Evolutionary conservation across 2,113 vertebrate species (phyloP).

Genomic region (Gallinago undulata): DNA sequence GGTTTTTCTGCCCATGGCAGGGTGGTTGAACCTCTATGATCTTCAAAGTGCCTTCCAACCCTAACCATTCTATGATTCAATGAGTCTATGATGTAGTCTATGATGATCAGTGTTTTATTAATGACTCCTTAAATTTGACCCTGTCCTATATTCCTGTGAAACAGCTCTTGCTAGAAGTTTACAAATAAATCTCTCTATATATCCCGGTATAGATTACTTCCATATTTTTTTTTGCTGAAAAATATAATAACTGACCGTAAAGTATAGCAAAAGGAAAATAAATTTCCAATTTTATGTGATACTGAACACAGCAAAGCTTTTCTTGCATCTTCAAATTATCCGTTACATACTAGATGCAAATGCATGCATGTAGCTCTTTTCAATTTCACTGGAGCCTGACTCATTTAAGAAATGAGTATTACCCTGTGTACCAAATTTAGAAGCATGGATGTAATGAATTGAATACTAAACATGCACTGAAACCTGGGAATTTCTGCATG

Average conservation of each 20-base stretch:
- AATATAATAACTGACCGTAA: background rate
- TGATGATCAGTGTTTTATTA: background rate
- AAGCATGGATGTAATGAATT: background rate
- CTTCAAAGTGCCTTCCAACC: background rate
- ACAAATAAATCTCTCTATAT: background rate
- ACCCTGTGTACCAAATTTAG: conserved; percentile 28
- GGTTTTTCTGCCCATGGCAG: background rate
- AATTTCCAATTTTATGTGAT: background rate
- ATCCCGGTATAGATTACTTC: background rate
- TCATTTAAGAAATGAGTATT: conserved; percentile 50
- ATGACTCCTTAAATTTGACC: background rate
- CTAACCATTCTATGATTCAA: background rate
- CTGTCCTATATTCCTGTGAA: background rate
- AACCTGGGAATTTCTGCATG: background rate
- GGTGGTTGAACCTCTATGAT: background rate
- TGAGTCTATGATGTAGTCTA: background rate
- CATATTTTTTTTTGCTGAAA: background rate
- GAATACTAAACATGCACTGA: conserved; percentile 24
- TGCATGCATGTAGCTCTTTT: conserved; percentile 11
- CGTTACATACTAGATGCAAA: conserved; percentile 23
- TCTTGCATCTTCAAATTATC: conserved; percentile 20
- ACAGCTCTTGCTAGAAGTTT: background rate
- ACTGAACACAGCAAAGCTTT: background rate
- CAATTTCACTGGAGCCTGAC: conserved; percentile 22
- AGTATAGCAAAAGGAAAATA: background rate